A percentile compares a stretch with the other conserved stretches of the same genome.
Evolutionary conservation across 2,113 vertebrate genomes (phyloP).

Genomic region (Lophotis ruficrista): DNA sequence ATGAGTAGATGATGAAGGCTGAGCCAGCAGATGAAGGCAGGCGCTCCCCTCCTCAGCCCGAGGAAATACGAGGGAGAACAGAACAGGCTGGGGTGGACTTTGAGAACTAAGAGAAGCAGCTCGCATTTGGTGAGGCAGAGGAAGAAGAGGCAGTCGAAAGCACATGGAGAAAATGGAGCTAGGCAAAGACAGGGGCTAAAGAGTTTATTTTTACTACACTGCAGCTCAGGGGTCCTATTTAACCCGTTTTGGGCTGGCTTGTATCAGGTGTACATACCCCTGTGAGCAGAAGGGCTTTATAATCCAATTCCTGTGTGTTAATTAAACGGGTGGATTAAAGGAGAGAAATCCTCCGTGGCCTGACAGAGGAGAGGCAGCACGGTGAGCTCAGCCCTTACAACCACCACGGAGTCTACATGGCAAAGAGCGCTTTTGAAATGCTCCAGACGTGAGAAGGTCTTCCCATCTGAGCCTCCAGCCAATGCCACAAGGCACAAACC

Average conservation of each 20-base stretch:
- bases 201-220: not conserved
- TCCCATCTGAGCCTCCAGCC: not conserved
- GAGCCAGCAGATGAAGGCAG: not conserved
- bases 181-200: not conserved
- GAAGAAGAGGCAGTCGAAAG: not conserved
- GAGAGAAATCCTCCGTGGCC: not conserved
- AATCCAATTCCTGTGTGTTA: not conserved
- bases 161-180: not conserved
- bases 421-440: not conserved
- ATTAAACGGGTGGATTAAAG: not conserved
- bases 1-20: slow-evolving; percentile 22
- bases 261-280: not conserved
- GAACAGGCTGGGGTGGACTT: not conserved
- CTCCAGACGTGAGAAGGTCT: not conserved
- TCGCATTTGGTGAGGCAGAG: not conserved
- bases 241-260: not conserved
- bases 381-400: not conserved
- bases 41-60: not conserved
- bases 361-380: not conserved
- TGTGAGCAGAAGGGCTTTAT: not conserved
- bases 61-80: not conserved
- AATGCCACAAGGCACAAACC: not conserved
- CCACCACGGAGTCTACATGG: not conserved
- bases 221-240: not conserved
- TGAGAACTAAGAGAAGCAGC: not conserved